These are phyloP conservation scores for Tortrix viridana DNA, from an alignment of 2,888 invertebrate genomes.

Conservation along the genomic window DNA sequence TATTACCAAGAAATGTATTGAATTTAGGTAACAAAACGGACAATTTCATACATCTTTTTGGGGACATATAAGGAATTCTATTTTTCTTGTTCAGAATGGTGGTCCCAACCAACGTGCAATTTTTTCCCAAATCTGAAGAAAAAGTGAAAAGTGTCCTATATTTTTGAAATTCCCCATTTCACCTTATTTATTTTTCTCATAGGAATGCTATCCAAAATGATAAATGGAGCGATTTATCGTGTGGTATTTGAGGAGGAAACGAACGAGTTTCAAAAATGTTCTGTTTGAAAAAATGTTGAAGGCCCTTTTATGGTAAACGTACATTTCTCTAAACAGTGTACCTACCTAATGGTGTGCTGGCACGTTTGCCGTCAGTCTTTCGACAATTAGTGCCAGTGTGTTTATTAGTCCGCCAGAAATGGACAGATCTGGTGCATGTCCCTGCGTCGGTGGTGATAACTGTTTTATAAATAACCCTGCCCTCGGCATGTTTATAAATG, in stretches of 20 bases:
- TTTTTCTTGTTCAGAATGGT: too few species aligned
- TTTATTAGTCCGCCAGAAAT: constrained; percentile 60
- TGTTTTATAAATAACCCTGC: constrained; percentile 49
- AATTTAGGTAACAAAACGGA: too few species aligned
- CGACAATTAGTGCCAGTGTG: constrained; percentile 60
- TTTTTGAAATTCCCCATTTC: too few species aligned
- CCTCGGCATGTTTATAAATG: constrained; percentile 32
- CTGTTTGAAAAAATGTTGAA: not conserved
- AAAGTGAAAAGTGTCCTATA: too few species aligned
- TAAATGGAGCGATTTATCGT: not conserved
- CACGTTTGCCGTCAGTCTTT: constrained; percentile 22
- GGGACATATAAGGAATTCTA: too few species aligned
- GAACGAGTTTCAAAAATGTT: not conserved
- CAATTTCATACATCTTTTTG: too few species aligned
- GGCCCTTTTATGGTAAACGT: constrained; percentile 17
- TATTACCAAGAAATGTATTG: too few species aligned
- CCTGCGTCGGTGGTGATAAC: constrained; percentile 53
- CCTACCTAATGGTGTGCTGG: constrained; percentile 7
- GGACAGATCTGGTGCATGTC: constrained; percentile 61
- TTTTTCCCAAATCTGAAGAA: too few species aligned
- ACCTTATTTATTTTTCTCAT: too few species aligned
- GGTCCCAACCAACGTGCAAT: too few species aligned
- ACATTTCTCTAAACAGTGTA: constrained; percentile 6
- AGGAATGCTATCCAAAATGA: too few species aligned
- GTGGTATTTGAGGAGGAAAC: not conserved